Evolutionary conservation across 2,113 vertebrate species (phyloP), one percentile per base, ranked within the genome.

Genomic region (Chaetorhynchus papuensis): DNA sequence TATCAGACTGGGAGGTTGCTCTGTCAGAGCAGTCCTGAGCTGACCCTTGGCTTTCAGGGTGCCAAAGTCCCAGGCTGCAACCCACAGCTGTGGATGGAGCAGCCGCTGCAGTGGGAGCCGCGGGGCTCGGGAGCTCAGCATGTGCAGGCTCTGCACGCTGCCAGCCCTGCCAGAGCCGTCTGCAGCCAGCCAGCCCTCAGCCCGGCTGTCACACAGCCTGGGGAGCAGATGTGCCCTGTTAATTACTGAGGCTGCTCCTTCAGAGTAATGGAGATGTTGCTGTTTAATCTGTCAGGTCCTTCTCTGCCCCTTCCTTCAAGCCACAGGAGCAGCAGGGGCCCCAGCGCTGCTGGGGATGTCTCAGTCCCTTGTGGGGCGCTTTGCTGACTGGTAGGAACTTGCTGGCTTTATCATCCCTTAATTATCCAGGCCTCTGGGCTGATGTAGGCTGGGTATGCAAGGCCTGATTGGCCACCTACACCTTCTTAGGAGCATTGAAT

Each of bases 111-210:
- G 41, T 4, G 23, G 1, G 49, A 59, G n/a, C 1, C n/a, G 61
- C 2, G 24, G 63, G 60, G 76, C 66, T 53, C 2, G 0, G 31
- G 21, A 70, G 49, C 71, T 76, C 56, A 50, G 47, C 24, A 3
- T 4, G 4, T 41, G 74, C 65, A 66, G 57, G 78, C 54, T 80
- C 24, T 6, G 2, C 50, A 24, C 0, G 0, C 80, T 88, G 82
- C 59, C 52, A 74, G 44, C 52, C 57, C 75, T 94, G 70, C 52
- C 42, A 82, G 42, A 50, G 85, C 72, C 12, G 17, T 6, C 23
- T 54, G 41, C 65, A 92, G 89, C 87, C 86, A 90, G 31, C 87
- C 89, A 90, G 21, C 24, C 47, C 79, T 82, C 61, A 77, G 80
- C 76, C 72, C 3, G 10, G 33, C 94, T 83, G 71, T 11, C 70